These are phyloP conservation scores for Heteractis magnifica DNA, from an alignment of 92 coral and sea anemone genomes.

Conservation along the genomic window DNA sequence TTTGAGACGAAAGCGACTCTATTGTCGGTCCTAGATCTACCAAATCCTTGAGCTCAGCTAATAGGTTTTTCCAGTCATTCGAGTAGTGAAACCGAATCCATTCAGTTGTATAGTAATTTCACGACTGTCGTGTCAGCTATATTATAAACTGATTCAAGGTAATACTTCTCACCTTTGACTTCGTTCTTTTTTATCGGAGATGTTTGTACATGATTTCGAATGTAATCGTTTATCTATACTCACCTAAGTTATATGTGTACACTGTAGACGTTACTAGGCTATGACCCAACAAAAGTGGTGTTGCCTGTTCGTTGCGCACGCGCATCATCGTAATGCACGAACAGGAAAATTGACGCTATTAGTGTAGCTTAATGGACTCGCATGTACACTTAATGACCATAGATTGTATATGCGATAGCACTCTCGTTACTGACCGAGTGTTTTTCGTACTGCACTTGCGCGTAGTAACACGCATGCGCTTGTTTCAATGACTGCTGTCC, in stretches of 20 bases:
- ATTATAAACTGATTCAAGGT: no score
- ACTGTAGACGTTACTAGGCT: background rate
- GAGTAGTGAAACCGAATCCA: no score
- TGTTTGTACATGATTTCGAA: background rate
- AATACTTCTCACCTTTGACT: background rate
- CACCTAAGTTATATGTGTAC: background rate
- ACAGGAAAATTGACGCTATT: background rate
- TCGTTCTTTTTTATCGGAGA: constrained; percentile 4
- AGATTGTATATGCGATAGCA: no score
- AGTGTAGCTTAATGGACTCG: background rate
- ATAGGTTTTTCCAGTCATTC: no score
- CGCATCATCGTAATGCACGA: background rate
- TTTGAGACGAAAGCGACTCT: no score
- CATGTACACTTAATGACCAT: background rate
- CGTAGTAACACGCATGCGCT: background rate
- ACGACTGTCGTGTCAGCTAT: no score
- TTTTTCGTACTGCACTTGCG: no score
- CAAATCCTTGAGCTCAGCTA: no score
- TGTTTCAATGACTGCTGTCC: background rate
- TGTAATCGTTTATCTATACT: background rate
- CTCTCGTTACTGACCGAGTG: no score
- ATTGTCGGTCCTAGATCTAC: no score
- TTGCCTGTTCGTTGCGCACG: background rate
- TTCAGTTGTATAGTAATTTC: no score
- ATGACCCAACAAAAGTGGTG: background rate